Conservation (phyloP, 1,140 invertebrate genomes). For the Drosophila suzukii region DNA sequence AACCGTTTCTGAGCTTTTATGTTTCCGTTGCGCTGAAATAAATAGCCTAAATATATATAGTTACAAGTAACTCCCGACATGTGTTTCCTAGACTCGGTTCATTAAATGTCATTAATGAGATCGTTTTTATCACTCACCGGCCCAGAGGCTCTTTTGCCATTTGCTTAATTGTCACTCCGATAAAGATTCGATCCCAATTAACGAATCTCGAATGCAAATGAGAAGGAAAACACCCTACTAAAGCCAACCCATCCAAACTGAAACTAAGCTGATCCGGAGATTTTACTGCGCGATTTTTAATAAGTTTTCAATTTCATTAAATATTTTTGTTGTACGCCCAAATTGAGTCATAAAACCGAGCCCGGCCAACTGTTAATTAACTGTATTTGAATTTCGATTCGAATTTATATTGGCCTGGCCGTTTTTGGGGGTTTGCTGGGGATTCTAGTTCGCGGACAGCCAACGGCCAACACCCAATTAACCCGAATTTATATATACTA, state of each 20-base stretch:
- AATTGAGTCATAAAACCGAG: constrained; percentile 76
- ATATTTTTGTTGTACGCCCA: constrained; percentile 66
- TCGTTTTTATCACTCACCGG: constrained; percentile 56
- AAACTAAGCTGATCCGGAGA: constrained; percentile 1
- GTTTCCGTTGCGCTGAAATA: constrained; percentile 65
- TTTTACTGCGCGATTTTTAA: constrained; percentile 64
- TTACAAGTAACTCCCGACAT: constrained; percentile 19
- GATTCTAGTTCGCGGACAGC: constrained; percentile 43
- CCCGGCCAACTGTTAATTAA: constrained; percentile 62
- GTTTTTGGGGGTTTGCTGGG: constrained; percentile 8
- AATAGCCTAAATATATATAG: constrained; percentile 19
- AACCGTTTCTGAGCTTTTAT: constrained; percentile 66
- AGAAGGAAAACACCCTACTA: constrained; percentile 34
- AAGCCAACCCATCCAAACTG: constrained; percentile 6
- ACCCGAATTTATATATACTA: constrained; percentile 61
- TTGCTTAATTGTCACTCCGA: constrained; percentile 66
- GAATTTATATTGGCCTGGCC: constrained; percentile 32
- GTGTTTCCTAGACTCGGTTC: constrained; percentile 36
- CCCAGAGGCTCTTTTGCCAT: constrained; percentile 55
- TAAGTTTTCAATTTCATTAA: constrained; percentile 74
- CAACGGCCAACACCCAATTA: constrained; percentile 70
- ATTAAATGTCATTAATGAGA: constrained; percentile 70
- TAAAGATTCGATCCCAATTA: constrained; percentile 67
- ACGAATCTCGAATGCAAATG: constrained; percentile 75
- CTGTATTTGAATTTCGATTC: constrained; percentile 53